A percentile compares a stretch with the other conserved stretches of the same genome.
phyloP scores from a whole-genome alignment of 2,797 vertebrate species.

The Spinus pinus region DNA sequence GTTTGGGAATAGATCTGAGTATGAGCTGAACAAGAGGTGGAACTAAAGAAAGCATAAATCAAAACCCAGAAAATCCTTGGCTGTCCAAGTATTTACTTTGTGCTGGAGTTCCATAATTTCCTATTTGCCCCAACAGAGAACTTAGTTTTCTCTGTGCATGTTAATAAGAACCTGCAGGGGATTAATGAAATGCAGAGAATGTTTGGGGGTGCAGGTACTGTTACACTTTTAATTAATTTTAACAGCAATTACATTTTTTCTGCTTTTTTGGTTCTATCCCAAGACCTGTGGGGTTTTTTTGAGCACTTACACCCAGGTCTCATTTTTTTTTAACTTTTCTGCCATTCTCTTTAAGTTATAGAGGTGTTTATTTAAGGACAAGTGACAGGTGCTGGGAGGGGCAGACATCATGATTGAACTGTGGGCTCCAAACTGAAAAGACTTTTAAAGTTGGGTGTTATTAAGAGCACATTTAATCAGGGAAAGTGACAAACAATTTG shows the following conservation, averaged over 20 bases:
- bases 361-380: constrained; percentile 60
- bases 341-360: constrained; percentile 31
- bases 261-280: neutral
- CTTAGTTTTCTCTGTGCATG: neutral
- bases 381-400: constrained; percentile 35
- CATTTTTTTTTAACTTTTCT: neutral
- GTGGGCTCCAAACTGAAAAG: constrained; percentile 40
- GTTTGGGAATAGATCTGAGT: neutral
- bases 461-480: constrained; percentile 65
- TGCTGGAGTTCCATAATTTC: neutral
- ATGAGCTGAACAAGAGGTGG: neutral
- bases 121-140: fast-evolving
- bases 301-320: neutral
- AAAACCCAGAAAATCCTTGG: neutral
- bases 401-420: constrained; percentile 44
- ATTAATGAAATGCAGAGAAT: neutral
- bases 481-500: constrained; percentile 66
- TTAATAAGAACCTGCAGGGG: neutral
- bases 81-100: neutral
- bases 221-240: neutral
- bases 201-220: neutral
- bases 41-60: neutral
- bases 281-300: neutral
- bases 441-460: constrained; percentile 55
- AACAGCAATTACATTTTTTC: neutral